Base-by-base conservation (phyloP, 2,113 vertebrate species). In the Podiceps cristatus region DNA sequence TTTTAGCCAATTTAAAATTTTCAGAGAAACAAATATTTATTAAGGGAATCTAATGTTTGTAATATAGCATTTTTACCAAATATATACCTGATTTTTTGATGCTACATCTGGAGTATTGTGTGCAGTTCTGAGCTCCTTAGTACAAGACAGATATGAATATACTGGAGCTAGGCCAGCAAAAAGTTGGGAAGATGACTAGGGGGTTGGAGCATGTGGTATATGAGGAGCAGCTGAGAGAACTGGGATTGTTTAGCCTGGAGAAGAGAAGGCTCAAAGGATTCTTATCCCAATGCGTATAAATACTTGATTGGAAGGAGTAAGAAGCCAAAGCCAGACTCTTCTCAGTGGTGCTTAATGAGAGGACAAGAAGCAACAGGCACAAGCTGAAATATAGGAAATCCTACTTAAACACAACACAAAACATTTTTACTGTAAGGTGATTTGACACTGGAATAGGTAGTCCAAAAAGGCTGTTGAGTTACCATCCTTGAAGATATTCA, bases 201-300 rank as follows among this genome's bases (percentile, higher is more conserved):
- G 4, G 12, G 5, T 24, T 72, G 18, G 1, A 59, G 11, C 0
- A 0, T 13, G 22, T 27, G 7, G 31, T 67, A n/a, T 7, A 44
- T 16, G 14, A 64, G 35, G 18, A 76, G 27, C 31, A 33, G 8
- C 17, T 50, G 27, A 76, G 31, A 85, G 9, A 72, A 37, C 11
- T 50, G 9, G 10, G 31, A 58, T 45, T 49, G 14, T 37, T 62
- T 29, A 83, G 66, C 10, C 20, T 66, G 44, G 10, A 80, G 45
- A 85, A 55, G 13, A 87, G 16, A 83, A 52, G 44, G 6, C 18
- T 45, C 33, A 44, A 3, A 10, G 28, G 18, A 49, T 55, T 49
- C 35, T 91, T 59, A 63, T 31, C 16, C 5, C 27, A 29, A 4
- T 22, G 5, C 24, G 13, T 47, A 55, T 19, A 50, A 71, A 71